Evolutionary conservation across 1,140 invertebrate species (phyloP), one percentile per base, ranked within the genome.

Genomic region (Acromyrmex heyeri): DNA sequence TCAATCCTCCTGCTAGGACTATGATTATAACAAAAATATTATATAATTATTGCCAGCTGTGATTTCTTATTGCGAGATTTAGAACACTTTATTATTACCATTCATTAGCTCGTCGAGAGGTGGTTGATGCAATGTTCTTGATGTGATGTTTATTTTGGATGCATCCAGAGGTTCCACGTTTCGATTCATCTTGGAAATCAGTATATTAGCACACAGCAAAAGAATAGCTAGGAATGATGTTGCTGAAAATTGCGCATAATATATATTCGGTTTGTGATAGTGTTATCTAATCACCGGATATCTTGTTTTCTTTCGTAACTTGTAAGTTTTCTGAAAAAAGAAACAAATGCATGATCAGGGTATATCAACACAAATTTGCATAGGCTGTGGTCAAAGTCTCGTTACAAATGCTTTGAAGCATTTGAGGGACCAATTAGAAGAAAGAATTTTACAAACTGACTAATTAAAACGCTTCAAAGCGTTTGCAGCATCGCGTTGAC

Each of bases 1-100:
- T 92, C 30, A 99, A 93, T 0, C 97, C 97, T 87, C 96, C 95
- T 50, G 96, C 95, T 87, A 99, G 94, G 69, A 98, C 98, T 99
- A 93, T 57, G 93, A 94, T 73, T 48, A 64, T 18, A 65, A 38
- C n/a, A 67, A 67, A 67, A 44, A 18, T 8, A 48, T 73, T 55
- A 85, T 10, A 64, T 44, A 44, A 44, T 70, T 44, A 86, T 85
- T 65, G 82, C 65, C 94, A 94, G 85, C 55, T 81, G 79, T 55
- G 50, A 77, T 44, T 69, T 65, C 12, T 7, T 50, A 73, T 53
- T 79, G 75, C 10, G 50, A 44, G 18, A n/a, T 38, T 0, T 0
- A 55, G 67, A 55, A 69, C 14, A 18, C 44, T 18, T 62, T 62
- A 65, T 53, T 90, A 86, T 95, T 94, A 97, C 97, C 96, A 86